Evolutionary conservation across 2,888 invertebrate genomes (phyloP), one percentile per base, ranked within the genome.

Genomic region (Drosophila ezoana): DNA sequence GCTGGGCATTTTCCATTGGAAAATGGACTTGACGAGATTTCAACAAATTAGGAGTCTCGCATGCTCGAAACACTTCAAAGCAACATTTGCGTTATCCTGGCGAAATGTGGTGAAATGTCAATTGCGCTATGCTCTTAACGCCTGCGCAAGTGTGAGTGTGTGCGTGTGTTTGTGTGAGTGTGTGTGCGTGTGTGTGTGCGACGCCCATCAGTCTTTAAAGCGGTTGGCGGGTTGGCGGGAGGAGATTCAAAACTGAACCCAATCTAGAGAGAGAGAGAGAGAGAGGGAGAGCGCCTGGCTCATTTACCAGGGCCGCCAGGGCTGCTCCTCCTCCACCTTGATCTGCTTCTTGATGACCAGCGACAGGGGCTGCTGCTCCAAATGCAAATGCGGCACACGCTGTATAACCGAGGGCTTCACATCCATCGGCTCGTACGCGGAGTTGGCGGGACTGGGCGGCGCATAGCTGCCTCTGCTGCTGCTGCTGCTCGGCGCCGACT

Each of bases 231-330:
- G 23, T 45, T 35, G 9, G 40, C 28, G 43, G 51, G 5, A 6
- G 32, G 56, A 77, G 73, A 72, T 72, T 63, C 75, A 38, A 62
- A 38, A 14, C 20, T 40, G 38, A 40, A 40, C 16, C 38, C 10
- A 40, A 6, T 16, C 4, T 16, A 28, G 1, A 18, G 6, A 23
- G 28, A 8, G 8, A 28, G 6, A 6, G 28, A 28, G 28, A 28
- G 28, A 28, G 8, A 28, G 23, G 2, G 8, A 8, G 28, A 61
- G 43, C 62, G 48, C 14, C 61, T 51, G 60, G 45, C 76, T 89
- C 85, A 37, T 79, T 78, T 87, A 96, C 97, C 96, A 97, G 3
- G 96, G 96, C 88, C 96, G 94, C 96, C 97, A 97, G 28, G 96
- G 96, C 88, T 95, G 95, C 45, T 96, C 96, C 87, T 95, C 96